Evolutionary conservation across 2,113 vertebrate species (phyloP), one percentile per base, ranked within the genome.

Genomic region (Sclerurus mexicanus): DNA sequence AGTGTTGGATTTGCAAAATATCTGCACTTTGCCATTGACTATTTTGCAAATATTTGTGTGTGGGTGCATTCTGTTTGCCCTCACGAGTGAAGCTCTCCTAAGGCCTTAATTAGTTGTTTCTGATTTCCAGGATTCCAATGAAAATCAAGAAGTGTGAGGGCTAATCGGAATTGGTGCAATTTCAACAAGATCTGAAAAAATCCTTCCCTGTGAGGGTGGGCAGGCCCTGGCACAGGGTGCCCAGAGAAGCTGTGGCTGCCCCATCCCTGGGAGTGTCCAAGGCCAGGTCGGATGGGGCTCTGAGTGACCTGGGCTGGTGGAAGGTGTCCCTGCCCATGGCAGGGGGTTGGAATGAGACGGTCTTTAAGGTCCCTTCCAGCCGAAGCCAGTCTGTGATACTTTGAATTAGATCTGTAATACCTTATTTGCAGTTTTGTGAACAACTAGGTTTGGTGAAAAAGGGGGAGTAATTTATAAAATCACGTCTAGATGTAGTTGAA

Each of bases 271-370:
- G 0, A 79, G 13, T n/a, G 56, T 30, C 3, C 40, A 25, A 63
- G 13, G 12, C 20, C 40, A 21, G 56, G 19, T 0, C 28, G 64
- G 46, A 39, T 6, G 8, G 5, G 30, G n/a, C 8, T 63, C 1
- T 2, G 64, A 53, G 9, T n/a, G 9, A 1, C 0, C 15, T 71
- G 74, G n/a, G 24, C 2, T 2, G 14, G 49, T 47, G 75, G 30
- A 0, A 63, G 16, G 20, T 55, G n/a, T 22, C 40, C 66, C 35
- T 63, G 66, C 35, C 14, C 5, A 10, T 18, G 28, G 64, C 49
- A 55, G 28, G 14, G 19, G 8, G 0, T 5, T 9, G 33, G 12
- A 2, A 19, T 1, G 1, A 30, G 30, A 5, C 35, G 8, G 9
- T 14, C 10, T 56, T 42, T 10, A 25, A 2, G 8, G 7, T 55